These are phyloP conservation scores for Equus quagga DNA, from an alignment of 2,113 vertebrate species.

Conservation along the genomic window DNA sequence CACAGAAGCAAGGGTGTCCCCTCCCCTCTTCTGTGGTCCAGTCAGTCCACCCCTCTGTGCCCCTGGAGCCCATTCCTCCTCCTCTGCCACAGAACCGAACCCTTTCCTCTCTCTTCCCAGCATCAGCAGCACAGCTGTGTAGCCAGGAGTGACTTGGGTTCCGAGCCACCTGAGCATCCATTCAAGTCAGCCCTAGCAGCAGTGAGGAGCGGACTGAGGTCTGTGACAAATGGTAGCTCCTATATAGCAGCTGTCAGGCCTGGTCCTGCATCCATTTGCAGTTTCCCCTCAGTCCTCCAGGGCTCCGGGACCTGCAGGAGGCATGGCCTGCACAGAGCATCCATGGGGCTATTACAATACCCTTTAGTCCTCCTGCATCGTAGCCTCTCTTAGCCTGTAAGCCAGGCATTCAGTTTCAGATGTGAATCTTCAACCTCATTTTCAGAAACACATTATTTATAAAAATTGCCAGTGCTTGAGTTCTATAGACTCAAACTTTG, in stretches of 20 bases:
- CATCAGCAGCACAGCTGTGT: rapidly evolving
- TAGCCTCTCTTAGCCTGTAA: background rate
- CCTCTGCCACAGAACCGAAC: background rate
- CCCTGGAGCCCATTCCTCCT: background rate
- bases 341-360: background rate
- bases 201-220: background rate
- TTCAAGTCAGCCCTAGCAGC: background rate
- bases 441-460: background rate
- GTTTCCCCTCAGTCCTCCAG: background rate
- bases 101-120: rapidly evolving
- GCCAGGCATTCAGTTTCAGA: background rate
- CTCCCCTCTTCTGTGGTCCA: background rate
- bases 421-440: background rate
- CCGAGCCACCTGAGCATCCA: background rate
- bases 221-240: background rate
- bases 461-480: background rate
- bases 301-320: background rate
- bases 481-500: background rate
- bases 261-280: rapidly evolving
- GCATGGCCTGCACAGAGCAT: too few relatives aligned
- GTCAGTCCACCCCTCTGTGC: background rate
- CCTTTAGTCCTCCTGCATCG: background rate
- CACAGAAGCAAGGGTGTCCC: background rate
- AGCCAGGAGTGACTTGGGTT: background rate
- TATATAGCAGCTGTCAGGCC: background rate